A percentile compares a stretch with the other conserved stretches of the same genome.
Conservation (phyloP, 2,888 invertebrate genomes). For the Zonitis immaculata region DNA sequence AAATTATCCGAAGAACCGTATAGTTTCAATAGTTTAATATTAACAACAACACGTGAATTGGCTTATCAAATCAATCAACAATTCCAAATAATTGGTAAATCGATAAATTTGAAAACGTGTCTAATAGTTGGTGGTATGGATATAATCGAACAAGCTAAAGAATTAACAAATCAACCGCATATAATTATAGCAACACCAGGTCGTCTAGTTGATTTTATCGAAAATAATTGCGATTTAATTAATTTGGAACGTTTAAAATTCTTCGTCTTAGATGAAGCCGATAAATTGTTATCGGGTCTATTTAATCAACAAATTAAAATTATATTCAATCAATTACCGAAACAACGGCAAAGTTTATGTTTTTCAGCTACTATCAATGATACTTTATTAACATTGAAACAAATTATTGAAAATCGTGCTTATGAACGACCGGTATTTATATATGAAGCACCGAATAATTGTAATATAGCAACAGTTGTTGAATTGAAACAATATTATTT, state of each 20-base stretch:
- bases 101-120: constrained; percentile 74
- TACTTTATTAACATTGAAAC: constrained; percentile 52
- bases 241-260: constrained; percentile 74
- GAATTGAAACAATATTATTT: constrained; percentile 89
- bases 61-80: constrained; percentile 95
- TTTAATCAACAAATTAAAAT: constrained; percentile 79
- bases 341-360: constrained; percentile 77
- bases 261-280: constrained; percentile 96
- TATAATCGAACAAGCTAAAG: constrained; percentile 82
- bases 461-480: constrained; percentile 76
- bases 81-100: constrained; percentile 86
- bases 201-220: constrained; percentile 85
- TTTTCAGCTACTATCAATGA: constrained; percentile 97
- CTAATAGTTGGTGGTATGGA: constrained; percentile 95
- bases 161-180: constrained; percentile 81
- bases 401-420: constrained; percentile 44
- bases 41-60: constrained; percentile 93
- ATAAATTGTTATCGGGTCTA: constrained; percentile 72
- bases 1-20: constrained; percentile 90
- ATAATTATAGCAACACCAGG: constrained; percentile 97
- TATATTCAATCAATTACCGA: constrained; percentile 72
- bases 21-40: constrained; percentile 89
- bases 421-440: constrained; percentile 39
- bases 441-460: constrained; percentile 67
- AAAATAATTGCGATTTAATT: constrained; percentile 74